Percentiles rank a stretch among this genome's conserved stretches.
Evolutionary conservation across 23 tunicate species (phyloP).

Genomic region (Styela plicata): DNA sequence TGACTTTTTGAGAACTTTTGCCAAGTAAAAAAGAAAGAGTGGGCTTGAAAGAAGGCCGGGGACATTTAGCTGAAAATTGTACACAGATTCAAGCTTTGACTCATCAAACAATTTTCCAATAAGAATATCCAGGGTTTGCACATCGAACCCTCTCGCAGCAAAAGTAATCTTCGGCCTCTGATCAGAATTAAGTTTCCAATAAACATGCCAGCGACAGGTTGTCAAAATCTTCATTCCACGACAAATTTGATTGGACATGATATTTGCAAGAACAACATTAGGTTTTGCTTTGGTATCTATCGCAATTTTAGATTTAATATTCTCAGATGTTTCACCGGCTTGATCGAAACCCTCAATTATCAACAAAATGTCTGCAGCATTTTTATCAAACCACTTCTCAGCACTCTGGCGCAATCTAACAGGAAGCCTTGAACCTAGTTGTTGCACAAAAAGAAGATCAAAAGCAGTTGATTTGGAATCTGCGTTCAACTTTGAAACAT

Average conservation of each 20-base stretch:
- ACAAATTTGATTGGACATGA: too few species aligned
- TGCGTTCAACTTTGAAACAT: background rate
- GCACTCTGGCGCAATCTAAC: too few species aligned
- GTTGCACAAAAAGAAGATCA: conserved; percentile 1
- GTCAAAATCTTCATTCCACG: too few species aligned
- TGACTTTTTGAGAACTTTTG: background rate
- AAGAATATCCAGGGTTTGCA: background rate
- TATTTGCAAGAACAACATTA: too few species aligned
- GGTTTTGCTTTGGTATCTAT: too few species aligned
- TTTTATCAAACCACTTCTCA: too few species aligned
- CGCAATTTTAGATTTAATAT: too few species aligned
- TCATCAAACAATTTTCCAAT: background rate
- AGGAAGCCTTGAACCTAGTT: too few species aligned
- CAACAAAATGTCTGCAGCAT: too few species aligned
- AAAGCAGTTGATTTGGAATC: background rate
- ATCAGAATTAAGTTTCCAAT: background rate
- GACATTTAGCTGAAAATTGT: background rate
- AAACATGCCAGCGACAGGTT: too few species aligned
- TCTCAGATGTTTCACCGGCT: too few species aligned
- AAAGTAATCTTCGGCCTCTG: background rate
- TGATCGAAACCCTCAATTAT: too few species aligned
- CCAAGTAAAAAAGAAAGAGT: background rate
- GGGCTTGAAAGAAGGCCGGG: background rate
- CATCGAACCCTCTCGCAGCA: background rate
- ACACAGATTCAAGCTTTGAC: background rate